Evolutionary conservation across 2,888 invertebrate species (phyloP).

Genomic region (Acronicta aceris): DNA sequence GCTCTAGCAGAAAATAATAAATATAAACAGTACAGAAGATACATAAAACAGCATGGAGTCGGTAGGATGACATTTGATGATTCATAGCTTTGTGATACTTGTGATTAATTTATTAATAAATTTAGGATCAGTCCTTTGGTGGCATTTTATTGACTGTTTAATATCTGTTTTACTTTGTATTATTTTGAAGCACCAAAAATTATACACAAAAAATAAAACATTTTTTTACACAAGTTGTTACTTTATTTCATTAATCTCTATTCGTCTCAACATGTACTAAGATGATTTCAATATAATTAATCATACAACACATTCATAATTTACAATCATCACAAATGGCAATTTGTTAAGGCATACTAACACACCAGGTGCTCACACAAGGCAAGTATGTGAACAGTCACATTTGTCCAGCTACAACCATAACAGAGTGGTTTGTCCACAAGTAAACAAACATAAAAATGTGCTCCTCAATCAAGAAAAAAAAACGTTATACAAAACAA

Average conservation of each 20-base stretch:
- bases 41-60: conserved; percentile 96
- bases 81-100: conserved; percentile 72
- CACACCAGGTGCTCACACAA: conserved; percentile 58
- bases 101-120: conserved; percentile 44
- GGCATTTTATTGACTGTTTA: conserved; percentile 39
- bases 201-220: conserved; percentile 72
- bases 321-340: conserved; percentile 84
- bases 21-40: conserved; percentile 96
- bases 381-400: conserved; percentile 64
- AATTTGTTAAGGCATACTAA: conserved; percentile 81
- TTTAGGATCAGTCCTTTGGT: conserved; percentile 35
- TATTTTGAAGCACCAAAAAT: conserved; percentile 46
- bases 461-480: conserved; percentile 37
- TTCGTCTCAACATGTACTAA: conserved; percentile 84
- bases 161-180: conserved; percentile 30
- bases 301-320: conserved; percentile 75
- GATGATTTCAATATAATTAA: conserved; percentile 74
- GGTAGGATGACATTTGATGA: conserved; percentile 97
- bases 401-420: conserved; percentile 48
- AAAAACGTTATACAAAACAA: conserved; percentile 53
- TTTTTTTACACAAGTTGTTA: conserved; percentile 83
- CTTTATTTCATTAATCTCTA: conserved; percentile 81
- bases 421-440: conserved; percentile 34
- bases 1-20: conserved; percentile 95
- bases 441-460: conserved; percentile 29